These are phyloP conservation scores for Sebastes kiyomatsui DNA, from an alignment of 2,797 vertebrate genomes.

Conservation along the genomic window DNA sequence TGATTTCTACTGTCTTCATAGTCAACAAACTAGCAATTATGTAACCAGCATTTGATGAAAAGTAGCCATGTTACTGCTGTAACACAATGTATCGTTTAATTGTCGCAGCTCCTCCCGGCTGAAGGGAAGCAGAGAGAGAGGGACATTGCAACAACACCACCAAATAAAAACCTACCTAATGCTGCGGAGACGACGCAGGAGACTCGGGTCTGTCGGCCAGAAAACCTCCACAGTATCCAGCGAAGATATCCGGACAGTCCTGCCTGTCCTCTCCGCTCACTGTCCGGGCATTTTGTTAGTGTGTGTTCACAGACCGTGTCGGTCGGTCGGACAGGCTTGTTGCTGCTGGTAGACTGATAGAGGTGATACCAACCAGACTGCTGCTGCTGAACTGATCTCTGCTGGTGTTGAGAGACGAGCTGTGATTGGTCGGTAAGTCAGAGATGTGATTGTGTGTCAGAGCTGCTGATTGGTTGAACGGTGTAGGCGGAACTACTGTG, in stretches of 20 bases:
- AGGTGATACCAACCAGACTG: not conserved
- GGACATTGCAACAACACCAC: slow-evolving; percentile 26
- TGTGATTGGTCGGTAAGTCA: slow-evolving; percentile 60
- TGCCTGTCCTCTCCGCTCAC: slow-evolving; percentile 42
- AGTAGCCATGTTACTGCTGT: rapidly evolving
- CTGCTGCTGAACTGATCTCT: slow-evolving; percentile 25
- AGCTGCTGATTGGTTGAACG: slow-evolving; percentile 62
- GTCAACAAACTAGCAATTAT: slow-evolving; percentile 14
- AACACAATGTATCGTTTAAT: not conserved
- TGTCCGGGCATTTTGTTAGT: slow-evolving; percentile 49
- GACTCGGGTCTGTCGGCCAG: slow-evolving; percentile 19
- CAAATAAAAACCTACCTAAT: slow-evolving; percentile 69
- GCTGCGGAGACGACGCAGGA: slow-evolving; percentile 54
- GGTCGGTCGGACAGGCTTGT: not conserved
- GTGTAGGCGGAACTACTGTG: slow-evolving; percentile 19
- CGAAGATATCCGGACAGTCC: slow-evolving; percentile 29
- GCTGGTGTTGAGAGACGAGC: slow-evolving; percentile 24
- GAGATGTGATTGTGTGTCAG: slow-evolving; percentile 25
- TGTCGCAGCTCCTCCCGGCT: slow-evolving; percentile 33
- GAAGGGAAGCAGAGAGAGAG: not conserved
- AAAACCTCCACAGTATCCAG: slow-evolving; percentile 32
- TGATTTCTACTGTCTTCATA: not conserved
- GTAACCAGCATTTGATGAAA: not conserved
- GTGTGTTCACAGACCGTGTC: slow-evolving; percentile 10
- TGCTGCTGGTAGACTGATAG: slow-evolving; percentile 17